Percentiles rank a stretch among this genome's conserved stretches.
phyloP scores from a whole-genome alignment of 2,888 invertebrate genomes.

The Heterodera filipjevi region DNA sequence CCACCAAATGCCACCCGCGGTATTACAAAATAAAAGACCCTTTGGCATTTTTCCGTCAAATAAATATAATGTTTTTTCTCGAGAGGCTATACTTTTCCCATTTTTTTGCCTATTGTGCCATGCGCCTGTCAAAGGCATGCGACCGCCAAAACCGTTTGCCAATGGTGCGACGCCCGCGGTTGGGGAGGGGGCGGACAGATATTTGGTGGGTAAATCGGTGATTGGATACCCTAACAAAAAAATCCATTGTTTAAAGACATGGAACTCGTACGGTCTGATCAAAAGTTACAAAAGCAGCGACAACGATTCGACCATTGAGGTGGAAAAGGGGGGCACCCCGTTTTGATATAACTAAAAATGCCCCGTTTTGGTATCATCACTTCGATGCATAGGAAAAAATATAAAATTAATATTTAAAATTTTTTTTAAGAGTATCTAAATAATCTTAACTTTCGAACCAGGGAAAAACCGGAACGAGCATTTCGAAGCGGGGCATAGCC shows the following conservation, averaged over 20 bases:
- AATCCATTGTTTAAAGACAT: constrained; percentile 19
- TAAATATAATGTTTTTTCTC: background rate
- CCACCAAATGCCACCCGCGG: background rate
- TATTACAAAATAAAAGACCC: background rate
- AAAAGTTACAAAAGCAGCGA: constrained; percentile 24
- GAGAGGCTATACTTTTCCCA: no score
- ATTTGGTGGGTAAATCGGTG: constrained; percentile 20
- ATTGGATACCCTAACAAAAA: background rate
- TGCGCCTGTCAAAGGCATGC: constrained; percentile 31
- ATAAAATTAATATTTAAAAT: background rate
- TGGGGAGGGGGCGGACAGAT: constrained; percentile 72
- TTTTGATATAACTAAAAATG: no score
- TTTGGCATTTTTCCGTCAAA: background rate
- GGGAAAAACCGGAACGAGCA: no score
- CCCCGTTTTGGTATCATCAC: no score
- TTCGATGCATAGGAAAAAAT: no score
- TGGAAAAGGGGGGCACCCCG: no score
- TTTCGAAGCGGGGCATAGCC: no score
- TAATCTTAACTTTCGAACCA: no score
- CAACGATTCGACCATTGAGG: constrained; percentile 31
- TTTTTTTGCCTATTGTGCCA: constrained; percentile 13
- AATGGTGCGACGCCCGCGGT: constrained; percentile 84
- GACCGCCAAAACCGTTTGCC: constrained; percentile 80
- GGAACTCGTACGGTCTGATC: constrained; percentile 34
- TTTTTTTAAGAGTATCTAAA: no score